Conservation (phyloP, 2,797 vertebrate species). For the Coregonus sp. region DNA sequence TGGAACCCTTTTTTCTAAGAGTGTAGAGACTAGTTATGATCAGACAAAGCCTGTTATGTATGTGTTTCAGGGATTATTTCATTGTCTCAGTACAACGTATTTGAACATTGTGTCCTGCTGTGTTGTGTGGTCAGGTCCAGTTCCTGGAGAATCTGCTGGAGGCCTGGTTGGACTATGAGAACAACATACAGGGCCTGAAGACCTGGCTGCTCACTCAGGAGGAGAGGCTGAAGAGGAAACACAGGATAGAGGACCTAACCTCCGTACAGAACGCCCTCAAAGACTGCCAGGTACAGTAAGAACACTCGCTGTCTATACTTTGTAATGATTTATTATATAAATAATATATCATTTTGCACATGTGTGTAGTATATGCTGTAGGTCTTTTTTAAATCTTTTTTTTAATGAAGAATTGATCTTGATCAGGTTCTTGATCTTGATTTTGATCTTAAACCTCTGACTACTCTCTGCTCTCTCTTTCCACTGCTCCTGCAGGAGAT, state of each 20-base stretch:
- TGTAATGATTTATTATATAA: not conserved
- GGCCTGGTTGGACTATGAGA: conserved; percentile 93
- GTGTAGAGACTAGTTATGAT: not conserved
- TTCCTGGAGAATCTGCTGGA: conserved; percentile 86
- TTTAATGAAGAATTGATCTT: not conserved
- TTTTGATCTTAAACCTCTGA: not conserved
- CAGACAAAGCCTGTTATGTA: not conserved
- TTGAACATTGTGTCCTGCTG: not conserved
- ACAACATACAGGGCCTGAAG: conserved; percentile 83
- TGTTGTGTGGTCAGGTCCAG: conserved; percentile 79
- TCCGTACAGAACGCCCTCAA: conserved; percentile 91
- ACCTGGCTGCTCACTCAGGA: conserved; percentile 89
- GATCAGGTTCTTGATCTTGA: not conserved
- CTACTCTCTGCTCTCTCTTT: not conserved
- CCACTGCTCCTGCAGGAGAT: conserved; percentile 80
- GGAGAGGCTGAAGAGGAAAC: conserved; percentile 83
- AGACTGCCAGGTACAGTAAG: conserved; percentile 85
- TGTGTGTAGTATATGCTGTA: not conserved
- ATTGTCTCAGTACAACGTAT: not conserved
- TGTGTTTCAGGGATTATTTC: not conserved
- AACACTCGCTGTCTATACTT: not conserved
- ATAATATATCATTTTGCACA: not conserved
- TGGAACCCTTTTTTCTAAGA: no score
- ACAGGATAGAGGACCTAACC: conserved; percentile 86
- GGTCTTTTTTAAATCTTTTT: not conserved